Conservation (phyloP, 1,140 invertebrate genomes). For the Drosophila bocqueti region DNA sequence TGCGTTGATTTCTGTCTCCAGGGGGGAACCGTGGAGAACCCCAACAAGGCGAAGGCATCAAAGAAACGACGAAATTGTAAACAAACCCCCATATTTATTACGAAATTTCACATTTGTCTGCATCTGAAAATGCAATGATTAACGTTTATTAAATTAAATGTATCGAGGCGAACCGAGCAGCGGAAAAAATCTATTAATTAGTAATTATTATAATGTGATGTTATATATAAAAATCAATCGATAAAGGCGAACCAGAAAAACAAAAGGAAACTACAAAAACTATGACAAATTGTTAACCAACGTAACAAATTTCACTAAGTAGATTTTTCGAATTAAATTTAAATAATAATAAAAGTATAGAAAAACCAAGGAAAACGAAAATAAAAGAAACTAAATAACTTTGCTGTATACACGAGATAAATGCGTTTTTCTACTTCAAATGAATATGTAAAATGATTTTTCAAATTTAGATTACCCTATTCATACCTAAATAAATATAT, state of each 20-base stretch:
- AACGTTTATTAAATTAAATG: constrained; percentile 55
- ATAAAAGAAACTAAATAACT: constrained; percentile 36
- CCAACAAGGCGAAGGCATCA: constrained; percentile 14
- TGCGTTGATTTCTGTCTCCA: constrained; percentile 22
- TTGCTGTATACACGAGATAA: constrained; percentile 56
- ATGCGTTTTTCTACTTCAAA: constrained; percentile 71
- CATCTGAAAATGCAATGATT: constrained; percentile 61
- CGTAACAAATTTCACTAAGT: constrained; percentile 77
- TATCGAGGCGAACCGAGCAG: constrained; percentile 22
- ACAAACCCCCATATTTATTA: constrained; percentile 64
- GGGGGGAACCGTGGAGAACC: not conserved
- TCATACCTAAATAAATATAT: constrained; percentile 34
- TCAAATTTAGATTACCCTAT: constrained; percentile 50
- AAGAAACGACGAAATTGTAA: constrained; percentile 21
- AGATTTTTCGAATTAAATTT: constrained; percentile 77
- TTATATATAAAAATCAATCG: constrained; percentile 77
- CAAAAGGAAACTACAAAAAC: constrained; percentile 46
- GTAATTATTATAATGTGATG: constrained; percentile 84
- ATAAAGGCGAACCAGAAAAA: constrained; percentile 37
- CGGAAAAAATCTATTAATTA: constrained; percentile 70
- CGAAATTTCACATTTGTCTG: constrained; percentile 62
- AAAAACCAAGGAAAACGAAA: constrained; percentile 22
- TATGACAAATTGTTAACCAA: constrained; percentile 66
- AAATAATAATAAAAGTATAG: constrained; percentile 52
- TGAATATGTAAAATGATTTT: constrained; percentile 74